These are phyloP conservation scores for Lottia scabra DNA, from an alignment of 2,888 invertebrate genomes.

Conservation along the genomic window DNA sequence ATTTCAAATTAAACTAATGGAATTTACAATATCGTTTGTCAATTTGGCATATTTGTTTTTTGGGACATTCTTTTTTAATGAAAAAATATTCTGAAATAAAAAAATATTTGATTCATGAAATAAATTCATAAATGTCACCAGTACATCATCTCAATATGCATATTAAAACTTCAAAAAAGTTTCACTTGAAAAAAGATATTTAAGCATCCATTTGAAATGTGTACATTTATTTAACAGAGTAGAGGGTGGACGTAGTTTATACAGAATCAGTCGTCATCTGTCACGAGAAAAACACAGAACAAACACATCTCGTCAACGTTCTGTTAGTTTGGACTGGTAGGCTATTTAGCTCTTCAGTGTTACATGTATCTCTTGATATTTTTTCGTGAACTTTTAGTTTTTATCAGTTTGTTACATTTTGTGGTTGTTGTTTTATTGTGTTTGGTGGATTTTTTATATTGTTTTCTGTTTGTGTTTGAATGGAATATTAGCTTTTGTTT, in stretches of 20 bases:
- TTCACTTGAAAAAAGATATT: no score
- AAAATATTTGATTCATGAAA: no score
- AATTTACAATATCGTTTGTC: no score
- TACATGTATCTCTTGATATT: no score
- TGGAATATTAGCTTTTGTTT: neutral
- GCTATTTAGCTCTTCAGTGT: slow-evolving; percentile 22
- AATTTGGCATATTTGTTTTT: no score
- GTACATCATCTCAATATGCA: no score
- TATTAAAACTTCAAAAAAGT: no score
- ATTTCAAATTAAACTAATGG: no score
- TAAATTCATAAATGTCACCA: no score
- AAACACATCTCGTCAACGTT: slow-evolving; percentile 47
- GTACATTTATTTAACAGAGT: slow-evolving; percentile 22
- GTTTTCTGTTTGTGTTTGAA: neutral
- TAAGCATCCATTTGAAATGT: no score
- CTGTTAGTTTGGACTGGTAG: slow-evolving; percentile 64
- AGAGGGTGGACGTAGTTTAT: slow-evolving; percentile 34
- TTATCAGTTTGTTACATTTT: neutral
- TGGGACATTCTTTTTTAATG: no score
- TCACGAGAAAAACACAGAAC: slow-evolving; percentile 40
- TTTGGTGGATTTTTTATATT: neutral
- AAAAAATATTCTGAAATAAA: no score
- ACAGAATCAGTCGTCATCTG: slow-evolving; percentile 43
- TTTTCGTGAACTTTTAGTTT: slow-evolving; percentile 2
- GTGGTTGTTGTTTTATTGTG: neutral